Conservation (phyloP, 53 echinoderm and acorn worm species). For the Henricia sp. region DNA sequence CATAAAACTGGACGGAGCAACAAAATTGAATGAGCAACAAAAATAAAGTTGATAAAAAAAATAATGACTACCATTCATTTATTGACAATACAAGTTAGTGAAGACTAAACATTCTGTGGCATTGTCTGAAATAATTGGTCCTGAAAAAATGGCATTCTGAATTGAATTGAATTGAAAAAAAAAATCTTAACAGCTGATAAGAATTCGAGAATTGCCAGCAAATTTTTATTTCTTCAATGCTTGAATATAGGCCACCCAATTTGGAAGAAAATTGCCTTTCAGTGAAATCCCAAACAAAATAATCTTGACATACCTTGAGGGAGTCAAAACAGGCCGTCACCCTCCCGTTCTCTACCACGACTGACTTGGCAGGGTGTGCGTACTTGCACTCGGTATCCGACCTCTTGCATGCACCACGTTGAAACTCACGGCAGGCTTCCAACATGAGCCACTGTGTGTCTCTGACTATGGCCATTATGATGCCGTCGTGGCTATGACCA, state of each 20-base stretch:
- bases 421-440: constrained; percentile 99
- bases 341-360: constrained; percentile 98
- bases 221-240: too few species aligned
- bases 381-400: constrained; percentile 99
- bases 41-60: too few species aligned
- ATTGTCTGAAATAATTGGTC: too few species aligned
- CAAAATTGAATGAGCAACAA: too few species aligned
- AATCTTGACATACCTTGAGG: constrained; percentile 92
- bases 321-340: constrained; percentile 99
- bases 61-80: too few species aligned
- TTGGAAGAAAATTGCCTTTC: too few species aligned
- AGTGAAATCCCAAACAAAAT: constrained; percentile 1
- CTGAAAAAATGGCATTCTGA: too few species aligned
- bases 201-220: not conserved
- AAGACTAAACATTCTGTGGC: too few species aligned
- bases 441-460: constrained; percentile 99
- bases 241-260: too few species aligned
- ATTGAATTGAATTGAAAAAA: not conserved
- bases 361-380: constrained; percentile 98
- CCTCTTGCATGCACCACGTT: constrained; percentile 97
- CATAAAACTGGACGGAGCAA: too few species aligned
- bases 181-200: not conserved
- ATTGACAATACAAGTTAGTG: too few species aligned
- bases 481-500: constrained; percentile 7
- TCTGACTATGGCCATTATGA: constrained; percentile 82